phyloP scores from a whole-genome alignment of 1,140 invertebrate species.

The Zaprionus vittiger region DNA sequence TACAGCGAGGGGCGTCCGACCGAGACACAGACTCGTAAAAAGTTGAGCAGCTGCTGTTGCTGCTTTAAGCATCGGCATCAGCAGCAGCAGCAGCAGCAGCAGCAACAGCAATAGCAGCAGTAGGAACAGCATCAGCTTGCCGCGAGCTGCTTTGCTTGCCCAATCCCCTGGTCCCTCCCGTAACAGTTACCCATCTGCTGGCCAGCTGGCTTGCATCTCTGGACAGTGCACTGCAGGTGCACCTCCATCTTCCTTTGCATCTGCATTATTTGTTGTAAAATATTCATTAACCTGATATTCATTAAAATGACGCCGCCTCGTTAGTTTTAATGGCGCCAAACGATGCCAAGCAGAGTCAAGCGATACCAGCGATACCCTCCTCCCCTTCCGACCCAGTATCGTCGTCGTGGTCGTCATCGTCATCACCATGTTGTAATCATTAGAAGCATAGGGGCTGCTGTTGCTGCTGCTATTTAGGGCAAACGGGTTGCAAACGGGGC shows the following conservation, averaged over 20 bases:
- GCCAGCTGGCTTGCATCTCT: conserved; percentile 22
- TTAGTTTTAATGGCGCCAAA: conserved; percentile 74
- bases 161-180: no score
- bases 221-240: conserved; percentile 30
- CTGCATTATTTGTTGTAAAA: conserved; percentile 61
- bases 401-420: conserved; percentile 55
- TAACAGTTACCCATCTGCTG: conserved; percentile 8
- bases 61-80: conserved; percentile 5
- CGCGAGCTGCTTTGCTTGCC: background rate
- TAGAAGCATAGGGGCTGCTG: conserved; percentile 23
- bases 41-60: conserved; percentile 12
- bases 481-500: background rate
- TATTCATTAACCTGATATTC: conserved; percentile 80
- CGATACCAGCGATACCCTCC: background rate
- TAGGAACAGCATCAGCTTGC: no score
- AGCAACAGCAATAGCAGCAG: no score
- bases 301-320: conserved; percentile 73
- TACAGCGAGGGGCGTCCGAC: background rate
- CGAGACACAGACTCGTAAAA: conserved; percentile 12
- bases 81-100: no score
- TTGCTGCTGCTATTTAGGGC: conserved; percentile 25
- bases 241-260: conserved; percentile 12
- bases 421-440: conserved; percentile 35
- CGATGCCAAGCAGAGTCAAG: conserved; percentile 22
- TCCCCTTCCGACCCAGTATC: background rate